Conservation (phyloP, 2,113 vertebrate species). For the Cariama cristata region DNA sequence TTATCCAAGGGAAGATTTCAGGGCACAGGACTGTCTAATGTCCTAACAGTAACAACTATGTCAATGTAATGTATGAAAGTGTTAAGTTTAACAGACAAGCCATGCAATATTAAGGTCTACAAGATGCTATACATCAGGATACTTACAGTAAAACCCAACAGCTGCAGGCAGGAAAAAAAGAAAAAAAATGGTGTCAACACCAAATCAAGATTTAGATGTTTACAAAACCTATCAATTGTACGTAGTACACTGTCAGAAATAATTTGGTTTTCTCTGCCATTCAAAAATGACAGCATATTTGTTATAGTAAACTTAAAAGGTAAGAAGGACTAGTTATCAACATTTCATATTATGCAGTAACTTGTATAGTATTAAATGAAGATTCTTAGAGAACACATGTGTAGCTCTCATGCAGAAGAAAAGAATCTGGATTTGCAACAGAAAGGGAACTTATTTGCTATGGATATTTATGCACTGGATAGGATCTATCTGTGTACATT, state of each 20-base stretch:
- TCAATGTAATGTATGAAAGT: neutral
- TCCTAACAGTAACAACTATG: neutral
- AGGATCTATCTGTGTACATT: neutral
- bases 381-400: neutral
- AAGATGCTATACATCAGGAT: conserved; percentile 49
- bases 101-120: conserved; percentile 44
- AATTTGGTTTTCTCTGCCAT: neutral
- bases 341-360: neutral
- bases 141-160: conserved; percentile 95
- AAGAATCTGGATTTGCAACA: neutral
- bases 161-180: conserved; percentile 78
- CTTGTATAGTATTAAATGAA: neutral
- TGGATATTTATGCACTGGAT: neutral
- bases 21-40: neutral
- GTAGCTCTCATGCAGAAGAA: neutral
- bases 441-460: neutral
- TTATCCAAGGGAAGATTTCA: neutral
- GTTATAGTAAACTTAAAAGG: neutral
- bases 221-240: conserved; percentile 45
- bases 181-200: conserved; percentile 39
- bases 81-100: conserved; percentile 29
- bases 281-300: neutral
- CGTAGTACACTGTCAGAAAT: neutral
- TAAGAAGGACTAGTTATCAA: neutral
- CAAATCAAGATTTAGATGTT: conserved; percentile 11